Evolutionary conservation across 37 sponge, comb jelly and placozoan species (phyloP), one percentile per base, ranked within the genome.

Genomic region (Spongia lamella): DNA sequence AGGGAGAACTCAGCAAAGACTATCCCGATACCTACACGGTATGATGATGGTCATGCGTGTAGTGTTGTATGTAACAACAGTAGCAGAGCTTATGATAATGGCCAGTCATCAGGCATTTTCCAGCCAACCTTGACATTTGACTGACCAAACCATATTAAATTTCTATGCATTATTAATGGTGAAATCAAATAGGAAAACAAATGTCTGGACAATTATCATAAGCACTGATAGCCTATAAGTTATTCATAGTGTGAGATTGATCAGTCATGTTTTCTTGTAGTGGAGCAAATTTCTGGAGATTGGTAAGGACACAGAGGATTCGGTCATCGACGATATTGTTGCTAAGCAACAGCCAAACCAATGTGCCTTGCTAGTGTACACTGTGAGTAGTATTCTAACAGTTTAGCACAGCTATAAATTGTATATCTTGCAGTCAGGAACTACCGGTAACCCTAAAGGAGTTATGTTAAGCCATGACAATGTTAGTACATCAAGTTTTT

Each of bases 391-490:
- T 11, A n/a, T 9, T 43, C 47, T 43, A 43, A 43, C 9, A 9
- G 9, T 43, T 43, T 43, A 9, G 47, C 9, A 43, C 47, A 9
- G 47, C 47, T 43, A 9, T 43, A 5, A 13, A 43, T 43, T 43
- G n/a, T n/a, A n/a, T 43, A 5, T 43, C 47, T 22, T 21, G 3
- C 76, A 93, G 94, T 93, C 94, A 77, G 94, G 94, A 0, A 93
- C 94, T 24, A 90, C 92, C 52, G 94, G 94, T 3, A 71, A 82
- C n/a, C 94, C 94, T 0, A 93, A 93, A 36, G 94, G 92, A 56
- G 92, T 86, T 4, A 93, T 93, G 94, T 59, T 93, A 32, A 89
- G 92, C 35, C 94, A 93, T 79, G 94, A 93, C 65, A 86, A 89
- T 75, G 94, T 93, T 27, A 89, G 92, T 49, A 14, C 33, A 9